Conservation (phyloP, 2,888 invertebrate genomes). For the Nomada hirtipes region DNA sequence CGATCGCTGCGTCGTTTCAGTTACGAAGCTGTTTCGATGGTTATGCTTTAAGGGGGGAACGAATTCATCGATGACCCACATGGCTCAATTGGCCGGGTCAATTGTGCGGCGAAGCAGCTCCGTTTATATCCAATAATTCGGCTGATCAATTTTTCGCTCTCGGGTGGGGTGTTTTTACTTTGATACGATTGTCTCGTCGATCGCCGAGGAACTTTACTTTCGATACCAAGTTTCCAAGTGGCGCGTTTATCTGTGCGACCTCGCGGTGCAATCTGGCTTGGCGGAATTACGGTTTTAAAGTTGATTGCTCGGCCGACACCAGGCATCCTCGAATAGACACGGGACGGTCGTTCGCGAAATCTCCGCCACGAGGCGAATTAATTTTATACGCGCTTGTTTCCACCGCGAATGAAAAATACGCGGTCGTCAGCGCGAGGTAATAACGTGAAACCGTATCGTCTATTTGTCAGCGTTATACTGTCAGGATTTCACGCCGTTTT, state of each 20-base stretch:
- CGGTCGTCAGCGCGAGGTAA: not conserved
- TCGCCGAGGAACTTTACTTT: constrained; percentile 12
- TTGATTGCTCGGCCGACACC: not conserved
- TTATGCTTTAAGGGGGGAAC: not conserved
- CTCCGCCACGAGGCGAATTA: constrained; percentile 3
- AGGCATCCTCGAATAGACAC: not conserved
- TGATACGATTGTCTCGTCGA: not conserved
- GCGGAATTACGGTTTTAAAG: not conserved
- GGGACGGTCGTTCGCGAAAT: not conserved
- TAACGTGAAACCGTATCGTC: not conserved
- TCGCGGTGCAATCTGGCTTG: constrained; percentile 1
- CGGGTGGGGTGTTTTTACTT: not conserved
- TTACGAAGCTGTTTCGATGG: not conserved
- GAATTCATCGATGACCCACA: constrained; percentile 16
- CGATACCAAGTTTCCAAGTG: constrained; percentile 2
- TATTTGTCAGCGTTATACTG: not conserved
- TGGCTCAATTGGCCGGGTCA: constrained; percentile 3
- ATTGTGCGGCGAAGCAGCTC: not conserved
- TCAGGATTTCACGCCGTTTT: not conserved
- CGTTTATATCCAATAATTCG: constrained; percentile 17
- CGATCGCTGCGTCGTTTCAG: not conserved
- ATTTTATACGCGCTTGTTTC: constrained; percentile 1
- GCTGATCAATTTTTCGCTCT: not conserved
- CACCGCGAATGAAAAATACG: not conserved
- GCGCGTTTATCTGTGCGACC: constrained; percentile 4